Evolutionary conservation across 2,888 invertebrate species (phyloP), one percentile per base, ranked within the genome.

Genomic region (Pammene fasciana): DNA sequence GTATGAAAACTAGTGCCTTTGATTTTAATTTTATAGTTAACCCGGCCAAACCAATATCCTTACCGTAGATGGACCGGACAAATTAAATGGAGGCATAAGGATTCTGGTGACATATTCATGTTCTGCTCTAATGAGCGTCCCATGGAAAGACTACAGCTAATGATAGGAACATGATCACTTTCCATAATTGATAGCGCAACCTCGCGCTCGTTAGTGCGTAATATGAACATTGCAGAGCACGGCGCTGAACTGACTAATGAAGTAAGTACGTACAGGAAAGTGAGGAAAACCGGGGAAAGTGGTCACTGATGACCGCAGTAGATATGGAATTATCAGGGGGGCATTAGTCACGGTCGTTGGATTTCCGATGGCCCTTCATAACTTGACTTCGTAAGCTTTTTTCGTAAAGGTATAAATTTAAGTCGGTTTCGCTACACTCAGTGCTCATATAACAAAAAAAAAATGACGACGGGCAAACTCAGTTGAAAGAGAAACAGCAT

Each of bases 231-330:
- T 38, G 38, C 48, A 8, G 48, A 36, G 26, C 62, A 56, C 64
- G 48, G 18, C 14, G 52, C 38, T 64, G 68, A 59, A 62, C 45
- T 52, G 50, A 59, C 56, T 68, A 68, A 68, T 59, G 38, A 18
- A 6, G 10, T 52, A 45, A n/a, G n/a, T n/a, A n/a, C n/a, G 2
- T 26, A 26, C 26, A 26, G 68, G 68, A 68, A 68, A 68, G 68
- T 68, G 64, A 26, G 52, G 57, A 64, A 57, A 67, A 55, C 45
- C 36, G 14, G 45, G 11, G 68, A 68, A 68, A 68, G 68, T 68
- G 68, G 52, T 41, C 18, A 34, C 18, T 68, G 64, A 59, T 68
- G 64, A 59, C 68, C 68, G 52, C 14, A 16, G 57, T 43, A 26
- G 26, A 26, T 26, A 50, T 45, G 26, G 62, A 46, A 64, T 50